Evolutionary conservation across 2,888 invertebrate species (phyloP).

Genomic region (Geophilus truncorum): DNA sequence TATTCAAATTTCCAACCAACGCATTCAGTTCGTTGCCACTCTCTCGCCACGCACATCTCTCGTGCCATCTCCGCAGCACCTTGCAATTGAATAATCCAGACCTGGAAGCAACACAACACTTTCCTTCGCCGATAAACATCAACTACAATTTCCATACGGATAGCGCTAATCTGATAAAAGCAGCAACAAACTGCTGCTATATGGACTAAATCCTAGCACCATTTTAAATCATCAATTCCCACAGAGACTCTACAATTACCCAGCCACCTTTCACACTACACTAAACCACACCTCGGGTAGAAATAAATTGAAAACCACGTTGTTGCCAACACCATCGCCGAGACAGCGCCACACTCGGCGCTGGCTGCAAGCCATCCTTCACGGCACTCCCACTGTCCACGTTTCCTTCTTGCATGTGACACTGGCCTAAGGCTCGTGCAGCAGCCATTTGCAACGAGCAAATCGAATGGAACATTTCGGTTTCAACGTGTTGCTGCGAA

Average conservation of each 20-base stretch:
- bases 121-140: not conserved
- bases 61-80: not conserved
- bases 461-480: constrained; percentile 1
- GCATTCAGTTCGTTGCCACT: too few species aligned
- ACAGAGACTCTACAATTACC: not conserved
- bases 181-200: not conserved
- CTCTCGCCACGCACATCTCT: not conserved
- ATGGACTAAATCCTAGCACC: not conserved
- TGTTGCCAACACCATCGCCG: too few species aligned
- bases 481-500: not conserved
- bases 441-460: not conserved
- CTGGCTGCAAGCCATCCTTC: not conserved
- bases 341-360: too few species aligned
- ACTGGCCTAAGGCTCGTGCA: not conserved
- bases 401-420: not conserved
- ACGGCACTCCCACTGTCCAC: not conserved
- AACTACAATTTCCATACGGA: not conserved
- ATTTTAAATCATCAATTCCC: constrained; percentile 8
- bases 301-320: not conserved
- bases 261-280: not conserved
- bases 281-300: not conserved
- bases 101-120: not conserved
- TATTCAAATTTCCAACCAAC: not conserved
- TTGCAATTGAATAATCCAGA: constrained; percentile 3
- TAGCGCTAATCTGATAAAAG: not conserved